phyloP scores from a whole-genome alignment of 2,797 vertebrate genomes.

The Chelonia mydas region DNA sequence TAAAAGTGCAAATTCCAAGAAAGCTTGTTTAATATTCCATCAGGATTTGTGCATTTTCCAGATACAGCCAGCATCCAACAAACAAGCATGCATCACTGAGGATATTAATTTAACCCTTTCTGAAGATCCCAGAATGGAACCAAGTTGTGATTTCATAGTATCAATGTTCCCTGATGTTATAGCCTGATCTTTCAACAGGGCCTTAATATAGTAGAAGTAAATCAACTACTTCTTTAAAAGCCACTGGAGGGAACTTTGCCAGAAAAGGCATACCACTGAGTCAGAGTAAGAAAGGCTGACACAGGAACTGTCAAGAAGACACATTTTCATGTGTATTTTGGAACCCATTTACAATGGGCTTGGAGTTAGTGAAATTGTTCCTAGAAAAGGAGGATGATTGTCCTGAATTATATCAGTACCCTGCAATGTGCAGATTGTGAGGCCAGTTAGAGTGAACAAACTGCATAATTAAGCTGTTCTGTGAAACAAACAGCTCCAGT shows the following conservation, averaged over 20 bases:
- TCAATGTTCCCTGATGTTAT: neutral
- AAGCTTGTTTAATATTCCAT: neutral
- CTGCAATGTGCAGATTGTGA: neutral
- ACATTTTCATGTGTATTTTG: neutral
- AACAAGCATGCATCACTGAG: constrained; percentile 40
- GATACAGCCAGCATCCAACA: constrained; percentile 3
- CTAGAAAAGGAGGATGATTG: neutral
- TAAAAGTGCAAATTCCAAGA: constrained; percentile 13
- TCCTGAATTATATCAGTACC: neutral
- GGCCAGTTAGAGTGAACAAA: neutral
- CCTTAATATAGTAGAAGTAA: neutral
- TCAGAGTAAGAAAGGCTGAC: neutral
- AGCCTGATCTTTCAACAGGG: neutral
- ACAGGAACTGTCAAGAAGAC: neutral
- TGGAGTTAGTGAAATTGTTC: neutral
- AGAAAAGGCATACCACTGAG: neutral
- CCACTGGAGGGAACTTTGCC: neutral
- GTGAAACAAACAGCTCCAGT: neutral
- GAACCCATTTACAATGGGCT: neutral
- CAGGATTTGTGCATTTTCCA: neutral
- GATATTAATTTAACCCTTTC: constrained; percentile 10
- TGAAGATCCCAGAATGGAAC: neutral
- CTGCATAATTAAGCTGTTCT: neutral
- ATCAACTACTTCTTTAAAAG: neutral
- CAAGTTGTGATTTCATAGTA: neutral